These are phyloP conservation scores for Chaetodon trifasciatus DNA, from an alignment of 2,797 vertebrate species.

Conservation along the genomic window DNA sequence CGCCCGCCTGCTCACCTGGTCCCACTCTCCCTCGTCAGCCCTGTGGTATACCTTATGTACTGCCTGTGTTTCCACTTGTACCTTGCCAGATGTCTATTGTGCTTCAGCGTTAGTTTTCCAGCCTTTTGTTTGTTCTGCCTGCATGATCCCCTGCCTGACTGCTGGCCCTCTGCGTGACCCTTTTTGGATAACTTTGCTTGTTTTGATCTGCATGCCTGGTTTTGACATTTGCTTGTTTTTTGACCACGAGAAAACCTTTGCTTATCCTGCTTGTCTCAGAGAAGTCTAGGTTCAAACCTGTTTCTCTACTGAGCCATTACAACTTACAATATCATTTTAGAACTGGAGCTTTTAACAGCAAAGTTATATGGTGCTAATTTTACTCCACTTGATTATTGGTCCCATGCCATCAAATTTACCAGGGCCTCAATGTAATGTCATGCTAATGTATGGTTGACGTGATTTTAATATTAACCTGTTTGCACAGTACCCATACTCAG, in stretches of 20 bases:
- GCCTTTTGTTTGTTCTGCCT: background rate
- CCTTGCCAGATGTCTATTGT: background rate
- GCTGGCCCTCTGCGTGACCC: background rate
- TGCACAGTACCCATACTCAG: background rate
- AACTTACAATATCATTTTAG: background rate
- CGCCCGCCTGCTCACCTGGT: background rate
- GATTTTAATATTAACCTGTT: background rate
- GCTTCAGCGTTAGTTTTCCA: too few relatives aligned
- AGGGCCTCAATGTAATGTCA: background rate
- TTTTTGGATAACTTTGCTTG: background rate
- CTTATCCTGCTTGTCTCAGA: background rate
- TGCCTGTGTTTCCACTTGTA: background rate
- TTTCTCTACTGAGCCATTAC: background rate
- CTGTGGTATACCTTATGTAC: background rate
- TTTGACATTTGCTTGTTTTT: background rate
- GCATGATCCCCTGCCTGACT: background rate
- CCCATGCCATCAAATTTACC: background rate
- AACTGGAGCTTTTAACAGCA: background rate
- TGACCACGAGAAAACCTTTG: background rate
- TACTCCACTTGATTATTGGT: background rate
- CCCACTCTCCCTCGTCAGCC: background rate
- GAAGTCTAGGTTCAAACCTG: background rate
- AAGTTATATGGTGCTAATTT: background rate
- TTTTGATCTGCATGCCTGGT: background rate
- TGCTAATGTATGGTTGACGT: background rate